Evolutionary conservation across 1,140 invertebrate genomes (phyloP), one percentile per base, ranked within the genome.

Genomic region (Ditylenchus dipsaci): DNA sequence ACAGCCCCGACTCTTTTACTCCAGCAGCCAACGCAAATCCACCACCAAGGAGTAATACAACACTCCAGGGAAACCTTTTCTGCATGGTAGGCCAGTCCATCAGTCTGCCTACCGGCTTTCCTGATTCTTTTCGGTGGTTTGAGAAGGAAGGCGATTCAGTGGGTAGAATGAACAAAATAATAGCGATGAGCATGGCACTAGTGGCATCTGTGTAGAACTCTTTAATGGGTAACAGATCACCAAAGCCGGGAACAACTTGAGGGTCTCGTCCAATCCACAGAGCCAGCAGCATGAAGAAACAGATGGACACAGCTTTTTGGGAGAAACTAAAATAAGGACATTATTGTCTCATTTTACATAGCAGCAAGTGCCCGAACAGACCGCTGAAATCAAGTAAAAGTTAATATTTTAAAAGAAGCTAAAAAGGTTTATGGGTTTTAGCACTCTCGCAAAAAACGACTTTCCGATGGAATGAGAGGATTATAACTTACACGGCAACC

Each of bases 191-290:
- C n/a, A 86, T 84, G 8, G 84, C 85, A 9, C 83, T 76, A 7
- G 81, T 81, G 0, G 84, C 78, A 72, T 86, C 85, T 15, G 84
- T 84, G 1, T 86, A 82, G 42, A 76, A 79, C 13, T 85, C 73
- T 29, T 68, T 72, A 17, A 53, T 26, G 1, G 60, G 17, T 29
- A 87, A 84, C 11, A 84, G 69, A 33, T 65, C 72, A 0, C 77
- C 82, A 86, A 91, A 92, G n/a, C 91, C 91, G 0, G 84, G 83
- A 71, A 91, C 88, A 79, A 92, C 91, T 67, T 90, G 89, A 0
- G 92, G 91, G 60, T 89, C 88, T 53, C 91, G 87, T 82, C 92
- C 91, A 83, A 95, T 90, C 89, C 92, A 95, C 67, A 94, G 85
- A 56, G 90, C 71, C 0, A 94, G 88, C 1, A 92, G 88, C 17